Base-by-base conservation (phyloP, 2,888 invertebrate genomes). In the Drosophila monieri region DNA sequence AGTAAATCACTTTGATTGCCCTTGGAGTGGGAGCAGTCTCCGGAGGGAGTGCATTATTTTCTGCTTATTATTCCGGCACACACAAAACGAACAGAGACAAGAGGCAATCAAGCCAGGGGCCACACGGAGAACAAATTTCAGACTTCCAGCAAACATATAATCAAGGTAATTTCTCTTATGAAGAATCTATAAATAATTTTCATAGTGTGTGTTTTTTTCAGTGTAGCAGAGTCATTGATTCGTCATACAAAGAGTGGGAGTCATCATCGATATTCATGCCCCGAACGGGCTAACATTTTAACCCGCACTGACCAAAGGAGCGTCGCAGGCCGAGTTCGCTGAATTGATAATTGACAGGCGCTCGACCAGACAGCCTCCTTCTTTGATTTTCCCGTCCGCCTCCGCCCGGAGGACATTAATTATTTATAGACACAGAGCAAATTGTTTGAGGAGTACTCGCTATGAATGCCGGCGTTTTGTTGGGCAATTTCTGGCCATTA, bases 21-120 rank as follows among this genome's bases (percentile, higher is more conserved):
- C 76, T 72, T 62, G 74, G 64, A 83, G 73, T 62, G 59, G 61
- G 60, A 56, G 55, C 65, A 47, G 60, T 61, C 59, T 37, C 60
- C 76, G 58, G 47, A 58, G 67, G 65, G 78, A 73, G 72, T 74
- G 85, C 85, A 84, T 84, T 78, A 86, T 83, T 86, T 80, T 74
- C 87, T 76, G 74, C 77, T 80, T 85, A 80, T 80, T 85, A 80
- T 65, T 61, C 60, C 30, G 77, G 52, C 59, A 60, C 51, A 54
- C 58, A 66, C 53, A 74, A 67, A 79, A 55, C 59, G 61, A 67
- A 79, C 55, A 59, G 62, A 47, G 51, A 8, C 71, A 55, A 72
- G 60, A 53, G 49, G 52, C 56, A 65, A 73, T 69, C 64, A 65
- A 30, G 55, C 64, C 37, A 25, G 30, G 15, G 30, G 46, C 9